Conservation (phyloP, 2,797 vertebrate species). For the Orestias chungarensis region DNA sequence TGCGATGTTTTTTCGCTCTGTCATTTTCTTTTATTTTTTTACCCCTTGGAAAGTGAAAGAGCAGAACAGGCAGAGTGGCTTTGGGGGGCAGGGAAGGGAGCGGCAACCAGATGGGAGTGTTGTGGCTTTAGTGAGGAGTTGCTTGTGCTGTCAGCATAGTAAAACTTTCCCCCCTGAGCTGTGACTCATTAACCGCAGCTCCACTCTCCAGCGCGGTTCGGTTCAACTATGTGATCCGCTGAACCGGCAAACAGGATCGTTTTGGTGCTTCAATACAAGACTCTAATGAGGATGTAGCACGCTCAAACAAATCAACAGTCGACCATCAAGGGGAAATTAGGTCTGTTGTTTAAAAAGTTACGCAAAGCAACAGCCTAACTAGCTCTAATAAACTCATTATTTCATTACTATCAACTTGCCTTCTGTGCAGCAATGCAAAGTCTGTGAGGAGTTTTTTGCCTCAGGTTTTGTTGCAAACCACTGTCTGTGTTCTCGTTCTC, state of each 20-base stretch:
- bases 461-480: slow-evolving; percentile 25
- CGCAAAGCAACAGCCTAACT: not conserved
- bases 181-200: slow-evolving; percentile 41
- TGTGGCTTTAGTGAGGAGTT: slow-evolving; percentile 38
- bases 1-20: slow-evolving; percentile 13
- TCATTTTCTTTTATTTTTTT: not conserved
- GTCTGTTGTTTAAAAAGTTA: slow-evolving; percentile 28
- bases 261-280: slow-evolving; percentile 16
- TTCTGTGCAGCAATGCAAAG: not conserved
- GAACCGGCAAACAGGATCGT: slow-evolving; percentile 7
- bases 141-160: slow-evolving; percentile 28
- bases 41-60: slow-evolving; percentile 10
- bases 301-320: slow-evolving; percentile 29
- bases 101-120: slow-evolving; percentile 27
- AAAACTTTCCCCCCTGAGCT: slow-evolving; percentile 23
- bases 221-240: slow-evolving; percentile 3
- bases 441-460: slow-evolving; percentile 10
- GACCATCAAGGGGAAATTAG: slow-evolving; percentile 24
- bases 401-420: slow-evolving; percentile 10
- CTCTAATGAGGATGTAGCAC: slow-evolving; percentile 12
- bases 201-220: slow-evolving; percentile 29
- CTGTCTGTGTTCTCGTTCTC: slow-evolving; percentile 18
- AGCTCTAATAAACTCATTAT: slow-evolving; percentile 15
- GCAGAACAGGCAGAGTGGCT: not conserved
- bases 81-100: slow-evolving; percentile 1